Conservation (phyloP, 2,888 invertebrate genomes). For the Temnothorax ravouxi region DNA sequence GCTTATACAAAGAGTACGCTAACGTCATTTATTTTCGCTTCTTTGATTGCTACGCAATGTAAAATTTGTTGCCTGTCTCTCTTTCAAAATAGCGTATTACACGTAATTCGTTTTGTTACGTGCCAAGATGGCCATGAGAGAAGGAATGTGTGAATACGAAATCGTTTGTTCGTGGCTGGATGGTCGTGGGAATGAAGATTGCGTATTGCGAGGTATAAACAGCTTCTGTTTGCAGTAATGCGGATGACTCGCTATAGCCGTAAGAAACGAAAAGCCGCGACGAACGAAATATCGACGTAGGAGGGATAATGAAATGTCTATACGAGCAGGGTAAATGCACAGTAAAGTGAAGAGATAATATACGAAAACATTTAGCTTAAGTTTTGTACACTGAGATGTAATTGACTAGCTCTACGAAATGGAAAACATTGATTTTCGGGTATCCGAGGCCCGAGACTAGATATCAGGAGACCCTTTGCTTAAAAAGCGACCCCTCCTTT, state of each 20-base stretch:
- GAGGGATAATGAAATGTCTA: slow-evolving; percentile 6
- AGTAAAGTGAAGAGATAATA: slow-evolving; percentile 16
- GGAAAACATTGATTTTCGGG: slow-evolving; percentile 84
- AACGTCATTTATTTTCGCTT: slow-evolving; percentile 23
- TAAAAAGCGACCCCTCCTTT: slow-evolving; percentile 11
- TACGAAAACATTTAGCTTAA: slow-evolving; percentile 76
- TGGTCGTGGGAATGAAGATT: slow-evolving; percentile 10
- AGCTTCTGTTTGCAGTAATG: neutral
- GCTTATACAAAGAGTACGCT: slow-evolving; percentile 34
- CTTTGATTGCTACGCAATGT: slow-evolving; percentile 24
- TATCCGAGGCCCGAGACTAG: slow-evolving; percentile 78
- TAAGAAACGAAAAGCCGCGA: slow-evolving; percentile 9
- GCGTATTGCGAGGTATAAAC: slow-evolving; percentile 2
- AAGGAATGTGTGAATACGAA: slow-evolving; percentile 13
- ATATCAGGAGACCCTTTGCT: slow-evolving; percentile 74
- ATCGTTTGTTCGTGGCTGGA: slow-evolving; percentile 6
- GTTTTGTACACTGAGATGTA: slow-evolving; percentile 78
- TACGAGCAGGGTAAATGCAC: slow-evolving; percentile 40
- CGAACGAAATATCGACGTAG: neutral
- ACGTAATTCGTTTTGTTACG: neutral
- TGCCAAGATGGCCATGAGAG: neutral
- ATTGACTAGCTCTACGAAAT: slow-evolving; percentile 81
- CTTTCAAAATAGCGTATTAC: neutral
- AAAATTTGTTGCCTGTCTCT: slow-evolving; percentile 7
- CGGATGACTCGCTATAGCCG: neutral